Evolutionary conservation across 2,888 invertebrate genomes (phyloP).

Genomic region (Pinctada fucata): DNA sequence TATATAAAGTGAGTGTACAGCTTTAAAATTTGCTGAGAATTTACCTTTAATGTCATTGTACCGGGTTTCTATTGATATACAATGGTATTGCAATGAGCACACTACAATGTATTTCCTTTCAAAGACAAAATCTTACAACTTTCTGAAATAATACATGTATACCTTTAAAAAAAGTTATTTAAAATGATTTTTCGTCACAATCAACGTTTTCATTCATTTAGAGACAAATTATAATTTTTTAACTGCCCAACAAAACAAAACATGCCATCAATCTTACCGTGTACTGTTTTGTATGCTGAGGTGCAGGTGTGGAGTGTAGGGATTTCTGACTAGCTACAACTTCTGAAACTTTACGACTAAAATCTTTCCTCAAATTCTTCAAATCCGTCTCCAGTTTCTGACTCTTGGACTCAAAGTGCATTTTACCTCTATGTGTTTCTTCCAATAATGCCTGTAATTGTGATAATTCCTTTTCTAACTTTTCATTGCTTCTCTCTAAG

Average conservation of each 20-base stretch:
- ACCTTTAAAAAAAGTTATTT: no score
- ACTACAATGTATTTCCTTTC: no score
- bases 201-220: no score
- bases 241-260: no score
- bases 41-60: conserved; percentile 27
- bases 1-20: no score
- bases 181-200: no score
- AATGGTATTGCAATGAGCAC: no score
- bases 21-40: no score
- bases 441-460: conserved; percentile 64
- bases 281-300: conserved; percentile 34
- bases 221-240: no score
- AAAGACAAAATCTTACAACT: no score
- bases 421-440: conserved; percentile 63
- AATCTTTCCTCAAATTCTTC: conserved; percentile 64
- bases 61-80: conserved; percentile 14
- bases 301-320: conserved; percentile 38
- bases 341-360: conserved; percentile 63
- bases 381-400: conserved; percentile 71
- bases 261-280: conserved; percentile 36
- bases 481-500: conserved; percentile 60
- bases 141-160: no score
- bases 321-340: conserved; percentile 54
- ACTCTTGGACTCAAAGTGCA: conserved; percentile 58
- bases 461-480: conserved; percentile 61